Evolutionary conservation across 2,888 invertebrate genomes (phyloP).

Genomic region (Diarsia mendica): DNA sequence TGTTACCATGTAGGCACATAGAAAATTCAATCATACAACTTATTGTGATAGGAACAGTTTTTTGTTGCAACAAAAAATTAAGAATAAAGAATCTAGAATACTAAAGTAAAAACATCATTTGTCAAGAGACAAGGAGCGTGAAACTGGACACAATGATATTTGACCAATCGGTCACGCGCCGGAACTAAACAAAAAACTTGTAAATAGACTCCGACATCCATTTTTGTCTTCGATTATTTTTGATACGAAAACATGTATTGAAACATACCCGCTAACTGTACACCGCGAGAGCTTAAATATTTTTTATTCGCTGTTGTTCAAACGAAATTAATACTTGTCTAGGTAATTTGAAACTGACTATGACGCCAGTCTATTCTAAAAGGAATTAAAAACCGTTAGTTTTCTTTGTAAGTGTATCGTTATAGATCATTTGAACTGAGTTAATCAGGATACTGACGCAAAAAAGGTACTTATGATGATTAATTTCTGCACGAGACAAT

Average conservation of each 20-base stretch:
- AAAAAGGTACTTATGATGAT: constrained; percentile 57
- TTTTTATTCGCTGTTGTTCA: constrained; percentile 33
- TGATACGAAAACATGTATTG: constrained; percentile 58
- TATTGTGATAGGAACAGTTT: constrained; percentile 50
- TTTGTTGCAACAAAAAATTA: constrained; percentile 50
- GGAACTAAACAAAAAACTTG: constrained; percentile 69
- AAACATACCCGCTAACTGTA: constrained; percentile 59
- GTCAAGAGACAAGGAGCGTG: constrained; percentile 79
- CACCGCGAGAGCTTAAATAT: constrained; percentile 16
- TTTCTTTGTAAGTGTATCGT: constrained; percentile 30
- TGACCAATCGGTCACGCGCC: constrained; percentile 77
- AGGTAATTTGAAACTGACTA: constrained; percentile 50
- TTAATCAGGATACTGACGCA: constrained; percentile 42
- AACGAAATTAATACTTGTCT: constrained; percentile 50
- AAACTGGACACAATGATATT: constrained; percentile 78
- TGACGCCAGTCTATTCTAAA: constrained; percentile 16
- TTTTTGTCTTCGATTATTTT: constrained; percentile 65
- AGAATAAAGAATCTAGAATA: constrained; percentile 63
- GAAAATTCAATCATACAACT: constrained; percentile 57
- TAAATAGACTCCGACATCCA: constrained; percentile 67
- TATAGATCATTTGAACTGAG: constrained; percentile 39
- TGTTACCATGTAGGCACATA: constrained; percentile 35
- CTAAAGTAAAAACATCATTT: constrained; percentile 76
- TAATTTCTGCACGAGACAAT: constrained; percentile 68
- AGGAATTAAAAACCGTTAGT: constrained; percentile 53